phyloP scores from a whole-genome alignment of 2,888 invertebrate genomes.

The Abrostola tripartita region DNA sequence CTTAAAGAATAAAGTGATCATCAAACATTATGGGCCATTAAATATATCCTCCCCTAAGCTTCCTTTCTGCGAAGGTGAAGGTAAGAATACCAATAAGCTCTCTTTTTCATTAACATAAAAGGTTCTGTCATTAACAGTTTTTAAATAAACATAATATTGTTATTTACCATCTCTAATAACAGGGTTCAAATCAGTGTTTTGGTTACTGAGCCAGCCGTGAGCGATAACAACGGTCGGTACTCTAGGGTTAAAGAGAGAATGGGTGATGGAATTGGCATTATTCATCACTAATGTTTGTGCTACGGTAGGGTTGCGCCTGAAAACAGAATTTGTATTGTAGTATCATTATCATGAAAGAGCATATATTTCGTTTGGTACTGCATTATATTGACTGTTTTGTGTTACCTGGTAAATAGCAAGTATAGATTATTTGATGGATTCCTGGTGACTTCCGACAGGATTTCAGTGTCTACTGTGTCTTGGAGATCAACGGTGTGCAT shows the following conservation, averaged over 20 bases:
- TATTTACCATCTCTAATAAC: constrained; percentile 67
- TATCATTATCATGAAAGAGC: not conserved
- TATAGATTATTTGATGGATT: constrained; percentile 65
- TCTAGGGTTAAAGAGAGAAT: constrained; percentile 67
- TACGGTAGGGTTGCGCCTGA: constrained; percentile 64
- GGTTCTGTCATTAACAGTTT: too few species aligned
- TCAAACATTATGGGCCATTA: too few species aligned
- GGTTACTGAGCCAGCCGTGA: constrained; percentile 69
- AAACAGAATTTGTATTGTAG: constrained; percentile 30
- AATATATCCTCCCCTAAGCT: not conserved
- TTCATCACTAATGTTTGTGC: constrained; percentile 65
- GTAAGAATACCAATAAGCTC: not conserved
- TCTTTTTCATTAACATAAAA: too few species aligned
- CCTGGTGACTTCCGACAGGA: constrained; percentile 61
- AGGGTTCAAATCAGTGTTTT: constrained; percentile 66
- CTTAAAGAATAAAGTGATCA: not conserved
- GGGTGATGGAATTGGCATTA: constrained; percentile 63
- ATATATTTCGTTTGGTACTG: not conserved
- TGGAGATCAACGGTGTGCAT: constrained; percentile 66
- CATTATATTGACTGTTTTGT: not conserved
- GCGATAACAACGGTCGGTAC: constrained; percentile 60
- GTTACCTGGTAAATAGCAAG: constrained; percentile 64
- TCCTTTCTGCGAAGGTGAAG: not conserved
- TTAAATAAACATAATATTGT: not conserved
- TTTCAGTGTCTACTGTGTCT: constrained; percentile 58